A percentile compares a stretch with the other conserved stretches of the same genome.
phyloP scores from a whole-genome alignment of 92 coral and sea anemone genomes.

The Palythoa grandis region DNA sequence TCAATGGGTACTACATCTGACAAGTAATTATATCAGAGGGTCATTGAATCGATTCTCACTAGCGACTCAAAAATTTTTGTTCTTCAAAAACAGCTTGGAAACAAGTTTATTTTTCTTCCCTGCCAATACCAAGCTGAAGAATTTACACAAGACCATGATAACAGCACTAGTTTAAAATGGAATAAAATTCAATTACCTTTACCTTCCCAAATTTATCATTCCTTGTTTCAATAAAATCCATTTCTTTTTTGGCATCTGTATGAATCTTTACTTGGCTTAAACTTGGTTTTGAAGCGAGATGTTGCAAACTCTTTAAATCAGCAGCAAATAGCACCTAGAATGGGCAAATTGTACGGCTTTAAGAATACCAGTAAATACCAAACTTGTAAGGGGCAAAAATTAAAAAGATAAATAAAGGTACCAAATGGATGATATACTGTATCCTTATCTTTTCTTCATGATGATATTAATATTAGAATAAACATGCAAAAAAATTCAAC shows the following conservation, averaged over 20 bases:
- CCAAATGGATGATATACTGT: background rate
- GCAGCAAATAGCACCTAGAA: constrained; percentile 28
- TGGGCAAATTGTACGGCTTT: background rate
- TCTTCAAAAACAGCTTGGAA: no score
- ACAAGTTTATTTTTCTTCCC: no score
- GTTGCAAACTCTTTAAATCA: constrained; percentile 25
- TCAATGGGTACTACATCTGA: no score
- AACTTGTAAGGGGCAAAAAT: background rate
- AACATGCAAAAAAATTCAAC: no score
- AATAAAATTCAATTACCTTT: background rate
- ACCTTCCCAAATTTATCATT: background rate
- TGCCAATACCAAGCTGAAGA: no score
- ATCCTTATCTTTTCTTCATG: no score
- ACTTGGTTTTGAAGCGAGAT: background rate
- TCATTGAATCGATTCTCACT: no score
- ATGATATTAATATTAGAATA: no score
- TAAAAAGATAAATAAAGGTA: background rate
- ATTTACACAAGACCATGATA: no score
- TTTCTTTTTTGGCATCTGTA: background rate
- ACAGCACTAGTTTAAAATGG: no score
- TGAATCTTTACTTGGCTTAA: background rate
- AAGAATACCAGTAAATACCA: background rate
- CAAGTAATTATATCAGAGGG: no score
- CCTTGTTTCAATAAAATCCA: background rate
- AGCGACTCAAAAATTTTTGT: no score